Percentiles rank a stretch among this genome's conserved stretches.
phyloP scores from a whole-genome alignment of 2,888 invertebrate genomes.

The Meloe dianella region DNA sequence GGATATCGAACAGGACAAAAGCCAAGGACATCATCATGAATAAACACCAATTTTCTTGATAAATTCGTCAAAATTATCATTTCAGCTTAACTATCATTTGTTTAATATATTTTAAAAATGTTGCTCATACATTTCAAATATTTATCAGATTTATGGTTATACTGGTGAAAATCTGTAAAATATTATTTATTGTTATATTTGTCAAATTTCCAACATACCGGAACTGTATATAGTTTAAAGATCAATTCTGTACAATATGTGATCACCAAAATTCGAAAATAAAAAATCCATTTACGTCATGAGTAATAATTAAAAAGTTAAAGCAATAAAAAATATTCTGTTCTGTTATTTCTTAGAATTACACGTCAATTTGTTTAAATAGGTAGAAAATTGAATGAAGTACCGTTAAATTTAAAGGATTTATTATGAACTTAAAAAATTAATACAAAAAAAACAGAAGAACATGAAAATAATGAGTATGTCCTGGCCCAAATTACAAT shows the following conservation, averaged over 20 bases:
- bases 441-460: not conserved
- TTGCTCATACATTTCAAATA: not conserved
- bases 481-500: not conserved
- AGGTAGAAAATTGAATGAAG: not conserved
- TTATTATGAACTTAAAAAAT: constrained; percentile 5
- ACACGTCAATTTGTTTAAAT: not conserved
- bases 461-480: constrained; percentile 6
- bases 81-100: not conserved
- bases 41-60: not conserved
- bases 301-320: not conserved
- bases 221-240: not conserved
- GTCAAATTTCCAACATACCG: not conserved
- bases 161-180: not conserved
- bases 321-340: not conserved
- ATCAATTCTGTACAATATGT: not conserved
- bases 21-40: constrained; percentile 2
- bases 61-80: not conserved
- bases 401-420: not conserved
- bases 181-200: not conserved
- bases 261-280: not conserved
- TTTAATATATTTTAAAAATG: not conserved
- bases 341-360: constrained; percentile 1
- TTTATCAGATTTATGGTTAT: not conserved
- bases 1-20: not conserved
- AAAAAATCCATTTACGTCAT: not conserved